Base-by-base conservation (phyloP, 2,888 invertebrate species). In the Idaea biselata region DNA sequence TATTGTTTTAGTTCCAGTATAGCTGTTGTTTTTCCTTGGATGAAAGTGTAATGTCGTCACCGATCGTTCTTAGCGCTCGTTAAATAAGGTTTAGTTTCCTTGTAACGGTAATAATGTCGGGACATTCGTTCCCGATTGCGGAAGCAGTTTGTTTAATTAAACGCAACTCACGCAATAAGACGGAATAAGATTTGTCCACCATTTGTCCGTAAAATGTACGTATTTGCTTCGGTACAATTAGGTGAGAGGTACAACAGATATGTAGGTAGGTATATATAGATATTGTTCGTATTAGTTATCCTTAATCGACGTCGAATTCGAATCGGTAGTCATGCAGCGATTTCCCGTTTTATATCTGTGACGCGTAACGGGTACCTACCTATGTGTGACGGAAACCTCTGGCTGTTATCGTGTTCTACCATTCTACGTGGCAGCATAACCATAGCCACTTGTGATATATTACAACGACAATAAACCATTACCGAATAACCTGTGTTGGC, bases 161-260 rank as follows among this genome's bases (percentile, higher is more conserved):
- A 68, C 61, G 61, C 68, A 62, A 63, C 67, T 63, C 76, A 70
- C 76, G 67, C 68, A 60, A 65, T 68, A 72, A 74, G 62, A 14
- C 70, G 65, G 73, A 74, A 75, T 71, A 73, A 75, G 71, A 75
- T 74, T 73, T 71, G 76, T 76, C 66, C 68, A 73, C 69, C 69
- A 69, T 73, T 68, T 70, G 71, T 61, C 65, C 63, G 68, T 76
- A 74, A 77, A 77, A 74, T 76, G 73, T 75, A 77, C 76, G 73
- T 75, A 77, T 77, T 68, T 74, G 62, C 60, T 68, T 64, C 72
- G 71, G 72, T 79, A 74, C 77, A 81, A 82, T 81, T 80, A 80
- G 44, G 14, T 44, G 44, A 44, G 14, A 44, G 44, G 6, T 44
- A 44, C 14, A 8, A 44, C 8, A 44, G 11, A 44, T 44, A 44